Evolutionary conservation across 2,797 vertebrate genomes (phyloP), one percentile per base, ranked within the genome.

Genomic region (Cuniculus paca): DNA sequence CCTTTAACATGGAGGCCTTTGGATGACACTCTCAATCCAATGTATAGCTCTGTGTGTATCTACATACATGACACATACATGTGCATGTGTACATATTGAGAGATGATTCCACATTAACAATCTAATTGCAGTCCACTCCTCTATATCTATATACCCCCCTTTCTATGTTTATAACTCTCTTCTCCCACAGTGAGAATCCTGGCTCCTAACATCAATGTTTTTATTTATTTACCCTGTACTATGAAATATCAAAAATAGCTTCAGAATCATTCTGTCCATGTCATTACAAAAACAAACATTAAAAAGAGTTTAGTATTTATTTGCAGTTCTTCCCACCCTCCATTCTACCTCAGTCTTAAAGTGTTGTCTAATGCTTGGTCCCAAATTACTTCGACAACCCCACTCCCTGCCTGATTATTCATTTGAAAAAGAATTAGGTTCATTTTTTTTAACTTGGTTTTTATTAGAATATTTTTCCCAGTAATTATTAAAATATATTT

Each of bases 341-440:
- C 5, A 34, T 6, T 22, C 48, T 68, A 28, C 42, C 48, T 20
- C 34, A 74, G 81, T 42, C 13, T 68, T 11, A 74, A 39, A 50
- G 10, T 9, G 1, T 26, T 6, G 13, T 45, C 52, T 77, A 63
- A 77, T 89, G 10, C 10, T 89, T 34, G 8, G 36, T 79, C 22
- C 68, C 45, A 70, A 89, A 19, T 72, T 20, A 39, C 34, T 63
- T 36, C 26, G 78, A 42, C 42, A 54, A 2, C 2, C 45, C 14
- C 2, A 36, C 70, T 42, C 50, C 34, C 5, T n/a, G 42, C 34
- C 81, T 79, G 13, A 54, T 80, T 77, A 90, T 78, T 95, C 61
- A 78, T 78, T 90, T 91, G 72, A 92, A 88, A 83, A 83, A 74
- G 20, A 74, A 20, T 65, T 80, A 8, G 14, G 36, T 78, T 93